Base-by-base conservation (phyloP, 2,113 vertebrate species). In the Microcebus ravelobensis region DNA sequence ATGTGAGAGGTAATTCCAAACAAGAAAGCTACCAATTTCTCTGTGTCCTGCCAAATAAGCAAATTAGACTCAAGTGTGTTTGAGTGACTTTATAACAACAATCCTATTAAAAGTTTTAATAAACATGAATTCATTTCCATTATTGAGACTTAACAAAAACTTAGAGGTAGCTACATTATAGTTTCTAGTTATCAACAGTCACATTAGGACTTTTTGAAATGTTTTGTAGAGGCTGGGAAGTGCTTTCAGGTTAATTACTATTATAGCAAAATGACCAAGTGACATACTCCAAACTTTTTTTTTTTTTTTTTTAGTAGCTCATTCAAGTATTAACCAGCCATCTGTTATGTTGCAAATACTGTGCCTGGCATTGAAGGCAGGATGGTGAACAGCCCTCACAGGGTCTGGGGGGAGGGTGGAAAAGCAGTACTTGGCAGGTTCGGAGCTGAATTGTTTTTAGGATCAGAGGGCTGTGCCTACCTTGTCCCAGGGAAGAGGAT, bases 1-100 rank as follows among this genome's bases (percentile, higher is more conserved):
- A 99, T 98, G 93, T 99, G 99, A 0, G 99, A 99, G 3, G 98
- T 97, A 90, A 99, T 91, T 81, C 99, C 99, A 81, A 99, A 98
- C 45, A 99, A 74, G 97, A 99, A 99, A 77, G 99, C 99, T 48
- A 99, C 98, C 96, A 99, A 71, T 73, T 99, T 99, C 98, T 99
- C 98, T 36, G 98, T 98, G 97, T 98, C 98, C 99, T 99, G 92
- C 31, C 97, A 27, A 93, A 94, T 2, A 97, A 96, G 39, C 48
- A 97, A 93, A 59, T 57, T 20, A 34, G 45, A 80, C 80, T n/a
- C 48, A 55, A 5, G 1, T 34, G 39, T 39, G 71, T 39, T 15
- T 3, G 23, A 17, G 13, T 57, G 52, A 14, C 15, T 70, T 85
- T 71, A 52, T 11, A 45, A 17, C 61, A 76, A 83, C 4, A 55